Percentiles rank a stretch among this genome's conserved stretches.
Conservation (phyloP, 2,888 invertebrate genomes). For the Seira sanloemensis region DNA sequence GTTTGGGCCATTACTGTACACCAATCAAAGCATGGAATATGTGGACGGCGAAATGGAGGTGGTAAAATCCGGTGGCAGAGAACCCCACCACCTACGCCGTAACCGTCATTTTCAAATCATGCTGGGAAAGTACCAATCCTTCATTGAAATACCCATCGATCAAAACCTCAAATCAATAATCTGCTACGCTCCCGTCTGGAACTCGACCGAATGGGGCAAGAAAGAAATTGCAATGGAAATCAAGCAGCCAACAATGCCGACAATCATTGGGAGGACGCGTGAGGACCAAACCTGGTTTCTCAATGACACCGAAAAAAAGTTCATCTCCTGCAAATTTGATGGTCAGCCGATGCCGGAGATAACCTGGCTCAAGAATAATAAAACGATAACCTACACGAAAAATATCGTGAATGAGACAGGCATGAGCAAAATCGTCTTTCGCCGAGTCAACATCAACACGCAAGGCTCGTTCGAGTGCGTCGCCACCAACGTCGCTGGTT, state of each 20-base stretch:
- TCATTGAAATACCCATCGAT: slow-evolving; percentile 52
- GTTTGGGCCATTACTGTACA: slow-evolving; percentile 66
- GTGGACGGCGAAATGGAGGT: background rate
- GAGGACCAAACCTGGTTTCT: slow-evolving; percentile 56
- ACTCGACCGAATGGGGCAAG: slow-evolving; percentile 66
- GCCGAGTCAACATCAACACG: slow-evolving; percentile 53
- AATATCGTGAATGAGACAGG: slow-evolving; percentile 57
- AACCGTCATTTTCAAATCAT: slow-evolving; percentile 46
- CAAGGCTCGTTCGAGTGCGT: slow-evolving; percentile 65
- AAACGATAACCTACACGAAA: background rate
- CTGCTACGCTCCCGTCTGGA: slow-evolving; percentile 72
- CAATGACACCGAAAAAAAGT: slow-evolving; percentile 60
- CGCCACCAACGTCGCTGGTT: slow-evolving; percentile 65
- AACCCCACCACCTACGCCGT: background rate
- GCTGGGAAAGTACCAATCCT: slow-evolving; percentile 35
- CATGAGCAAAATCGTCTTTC: slow-evolving; percentile 54
- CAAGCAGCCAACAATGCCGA: slow-evolving; percentile 44
- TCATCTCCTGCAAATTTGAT: slow-evolving; percentile 52
- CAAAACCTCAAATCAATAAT: slow-evolving; percentile 49
- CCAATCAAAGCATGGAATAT: slow-evolving; percentile 13
- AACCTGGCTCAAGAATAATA: slow-evolving; percentile 43
- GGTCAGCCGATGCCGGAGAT: slow-evolving; percentile 63
- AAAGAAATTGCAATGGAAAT: slow-evolving; percentile 52
- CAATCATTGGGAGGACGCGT: slow-evolving; percentile 28
- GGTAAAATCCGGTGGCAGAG: background rate